These are phyloP conservation scores for Agrotis segetum DNA, from an alignment of 2,888 invertebrate genomes.

Conservation along the genomic window DNA sequence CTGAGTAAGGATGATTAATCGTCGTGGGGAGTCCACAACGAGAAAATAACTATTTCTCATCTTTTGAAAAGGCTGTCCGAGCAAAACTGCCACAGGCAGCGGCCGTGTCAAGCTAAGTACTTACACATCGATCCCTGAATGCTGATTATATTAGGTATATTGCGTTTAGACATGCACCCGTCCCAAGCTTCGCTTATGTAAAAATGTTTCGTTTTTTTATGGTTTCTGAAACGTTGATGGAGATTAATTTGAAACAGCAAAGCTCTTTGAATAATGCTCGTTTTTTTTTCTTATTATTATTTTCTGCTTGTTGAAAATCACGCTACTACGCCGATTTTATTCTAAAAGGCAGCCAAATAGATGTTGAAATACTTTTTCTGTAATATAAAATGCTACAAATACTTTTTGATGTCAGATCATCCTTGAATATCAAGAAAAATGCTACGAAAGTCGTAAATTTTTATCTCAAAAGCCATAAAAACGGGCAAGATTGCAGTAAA, in stretches of 20 bases:
- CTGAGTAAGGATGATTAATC: slow-evolving; percentile 86
- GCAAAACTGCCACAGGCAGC: slow-evolving; percentile 83
- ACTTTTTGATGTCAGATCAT: slow-evolving; percentile 58
- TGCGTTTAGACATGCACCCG: slow-evolving; percentile 56
- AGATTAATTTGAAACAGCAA: slow-evolving; percentile 48
- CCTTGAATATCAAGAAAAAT: slow-evolving; percentile 61
- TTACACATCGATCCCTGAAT: slow-evolving; percentile 78
- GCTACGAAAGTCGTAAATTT: slow-evolving; percentile 58
- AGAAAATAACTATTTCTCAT: slow-evolving; percentile 88
- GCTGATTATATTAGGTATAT: slow-evolving; percentile 60
- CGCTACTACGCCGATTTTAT: slow-evolving; percentile 15
- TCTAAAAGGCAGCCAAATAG: slow-evolving; percentile 7
- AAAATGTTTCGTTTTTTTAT: slow-evolving; percentile 30
- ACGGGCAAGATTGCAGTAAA: slow-evolving; percentile 65
- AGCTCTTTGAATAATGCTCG: slow-evolving; percentile 14
- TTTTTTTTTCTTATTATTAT: slow-evolving; percentile 32
- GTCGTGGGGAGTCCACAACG: slow-evolving; percentile 80
- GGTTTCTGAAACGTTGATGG: slow-evolving; percentile 27
- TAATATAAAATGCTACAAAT: slow-evolving; percentile 44
- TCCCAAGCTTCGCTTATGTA: slow-evolving; percentile 13
- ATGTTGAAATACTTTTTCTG: slow-evolving; percentile 13
- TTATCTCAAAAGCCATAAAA: slow-evolving; percentile 61
- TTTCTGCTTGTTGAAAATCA: slow-evolving; percentile 7
- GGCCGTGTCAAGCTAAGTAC: slow-evolving; percentile 78
- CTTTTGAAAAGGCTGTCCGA: slow-evolving; percentile 84